Evolutionary conservation across 2,113 vertebrate genomes (phyloP).

Genomic region (Tympanuchus pallidicinctus): DNA sequence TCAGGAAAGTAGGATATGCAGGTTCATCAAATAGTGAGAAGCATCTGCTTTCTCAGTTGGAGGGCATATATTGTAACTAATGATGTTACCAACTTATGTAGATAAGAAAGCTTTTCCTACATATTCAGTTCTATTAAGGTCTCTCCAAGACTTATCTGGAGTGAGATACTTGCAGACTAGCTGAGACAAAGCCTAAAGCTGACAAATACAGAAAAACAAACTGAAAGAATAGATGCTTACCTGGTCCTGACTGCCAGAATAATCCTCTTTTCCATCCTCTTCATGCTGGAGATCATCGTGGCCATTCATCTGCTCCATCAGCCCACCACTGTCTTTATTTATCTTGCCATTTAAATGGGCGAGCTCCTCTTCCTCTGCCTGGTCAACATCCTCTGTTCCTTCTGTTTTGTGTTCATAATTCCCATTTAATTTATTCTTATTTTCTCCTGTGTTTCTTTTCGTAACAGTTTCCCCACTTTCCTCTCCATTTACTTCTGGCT

Average conservation of each 20-base stretch:
- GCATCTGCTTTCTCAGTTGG: conserved; percentile 11
- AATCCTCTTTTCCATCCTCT: conserved; percentile 43
- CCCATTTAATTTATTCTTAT: conserved; percentile 1
- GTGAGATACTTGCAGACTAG: not conserved
- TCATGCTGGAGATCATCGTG: conserved; percentile 7
- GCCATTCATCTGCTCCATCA: conserved; percentile 30
- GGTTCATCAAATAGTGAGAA: not conserved
- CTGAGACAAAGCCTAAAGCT: not conserved
- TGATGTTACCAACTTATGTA: not conserved
- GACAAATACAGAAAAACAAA: not conserved
- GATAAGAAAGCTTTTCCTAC: not conserved
- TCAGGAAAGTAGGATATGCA: not conserved
- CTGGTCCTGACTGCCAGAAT: conserved; percentile 56
- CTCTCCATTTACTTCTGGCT: conserved; percentile 38
- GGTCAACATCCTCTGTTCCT: conserved; percentile 13
- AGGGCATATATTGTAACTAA: not conserved
- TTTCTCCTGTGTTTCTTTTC: conserved; percentile 4
- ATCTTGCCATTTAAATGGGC: not conserved
- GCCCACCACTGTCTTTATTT: conserved; percentile 61
- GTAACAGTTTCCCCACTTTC: not conserved
- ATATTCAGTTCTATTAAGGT: not conserved
- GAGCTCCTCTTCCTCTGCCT: conserved; percentile 18
- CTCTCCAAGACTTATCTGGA: not conserved
- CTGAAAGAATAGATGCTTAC: conserved; percentile 50
- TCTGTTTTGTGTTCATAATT: not conserved